Evolutionary conservation across 2,113 vertebrate species (phyloP).

Genomic region (Hemicordylus capensis): DNA sequence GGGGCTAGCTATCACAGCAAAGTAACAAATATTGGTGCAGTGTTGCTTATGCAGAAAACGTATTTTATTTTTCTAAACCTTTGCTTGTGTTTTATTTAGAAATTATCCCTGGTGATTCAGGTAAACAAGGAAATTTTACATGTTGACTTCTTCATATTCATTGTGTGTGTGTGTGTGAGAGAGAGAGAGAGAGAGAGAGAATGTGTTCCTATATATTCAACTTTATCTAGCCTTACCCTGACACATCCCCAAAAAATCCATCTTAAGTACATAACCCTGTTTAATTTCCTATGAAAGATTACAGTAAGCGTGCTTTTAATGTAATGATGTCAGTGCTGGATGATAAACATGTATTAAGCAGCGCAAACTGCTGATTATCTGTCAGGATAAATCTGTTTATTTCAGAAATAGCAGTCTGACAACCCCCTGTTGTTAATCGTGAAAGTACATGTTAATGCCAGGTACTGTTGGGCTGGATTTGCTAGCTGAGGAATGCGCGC

Average conservation of each 20-base stretch:
- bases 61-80: constrained; percentile 26
- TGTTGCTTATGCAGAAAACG: background rate
- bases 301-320: constrained; percentile 79
- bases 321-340: constrained; percentile 76
- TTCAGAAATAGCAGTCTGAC: constrained; percentile 74
- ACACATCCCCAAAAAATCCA: constrained; percentile 12
- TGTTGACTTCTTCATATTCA: constrained; percentile 43
- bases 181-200: too few species aligned
- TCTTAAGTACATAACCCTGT: constrained; percentile 57
- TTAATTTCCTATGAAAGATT: constrained; percentile 80
- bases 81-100: constrained; percentile 60
- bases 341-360: constrained; percentile 79
- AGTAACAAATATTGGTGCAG: background rate
- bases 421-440: constrained; percentile 74
- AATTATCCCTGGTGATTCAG: constrained; percentile 60
- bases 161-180: constrained; percentile 38
- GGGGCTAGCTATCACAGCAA: background rate
- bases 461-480: constrained; percentile 63
- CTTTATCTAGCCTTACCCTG: constrained; percentile 27
- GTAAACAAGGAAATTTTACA: constrained; percentile 58
- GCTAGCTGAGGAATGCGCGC: constrained; percentile 55
- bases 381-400: constrained; percentile 80
- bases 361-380: constrained; percentile 78
- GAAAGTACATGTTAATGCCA: constrained; percentile 69
- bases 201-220: constrained; percentile 48